Percentiles rank a stretch among this genome's conserved stretches.
These are phyloP conservation scores for Acholoe squamosa DNA, from an alignment of 2,888 invertebrate genomes.

Conservation along the genomic window DNA sequence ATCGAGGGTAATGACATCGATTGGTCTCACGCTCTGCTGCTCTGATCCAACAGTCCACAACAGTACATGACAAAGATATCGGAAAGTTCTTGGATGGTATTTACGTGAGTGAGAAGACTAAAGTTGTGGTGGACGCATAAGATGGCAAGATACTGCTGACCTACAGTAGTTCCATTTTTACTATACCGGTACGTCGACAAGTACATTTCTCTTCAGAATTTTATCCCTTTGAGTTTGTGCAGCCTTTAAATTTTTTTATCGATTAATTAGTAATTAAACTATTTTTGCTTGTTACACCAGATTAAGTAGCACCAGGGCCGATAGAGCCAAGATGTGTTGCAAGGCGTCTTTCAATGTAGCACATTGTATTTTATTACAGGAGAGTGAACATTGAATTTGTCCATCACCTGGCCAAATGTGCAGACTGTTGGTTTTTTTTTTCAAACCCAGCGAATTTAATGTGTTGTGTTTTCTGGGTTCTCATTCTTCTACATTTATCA, in stretches of 20 bases:
- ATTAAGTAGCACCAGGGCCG: slow-evolving; percentile 26
- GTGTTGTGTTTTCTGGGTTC: too few relatives aligned
- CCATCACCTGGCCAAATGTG: not conserved
- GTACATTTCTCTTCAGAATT: too few relatives aligned
- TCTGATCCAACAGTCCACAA: slow-evolving; percentile 98
- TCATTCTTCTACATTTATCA: too few relatives aligned
- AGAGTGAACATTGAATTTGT: not conserved
- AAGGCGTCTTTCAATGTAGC: not conserved
- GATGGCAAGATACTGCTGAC: not conserved
- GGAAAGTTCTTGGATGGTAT: slow-evolving; percentile 99
- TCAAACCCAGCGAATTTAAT: too few relatives aligned
- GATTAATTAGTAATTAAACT: not conserved
- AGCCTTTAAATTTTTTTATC: not conserved
- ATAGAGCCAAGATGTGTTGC: slow-evolving; percentile 24
- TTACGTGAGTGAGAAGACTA: slow-evolving; percentile 99
- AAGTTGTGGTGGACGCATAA: slow-evolving; percentile 86
- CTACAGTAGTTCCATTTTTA: not conserved
- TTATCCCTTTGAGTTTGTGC: too few relatives aligned
- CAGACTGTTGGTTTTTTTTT: too few relatives aligned
- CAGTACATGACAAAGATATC: slow-evolving; percentile 99
- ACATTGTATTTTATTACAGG: not conserved
- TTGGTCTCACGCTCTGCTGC: too few relatives aligned
- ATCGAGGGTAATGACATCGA: too few relatives aligned
- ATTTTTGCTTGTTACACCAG: not conserved
- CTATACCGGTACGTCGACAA: not conserved